Conservation (phyloP, 2,797 vertebrate genomes). For the Myiotriccus ornatus region DNA sequence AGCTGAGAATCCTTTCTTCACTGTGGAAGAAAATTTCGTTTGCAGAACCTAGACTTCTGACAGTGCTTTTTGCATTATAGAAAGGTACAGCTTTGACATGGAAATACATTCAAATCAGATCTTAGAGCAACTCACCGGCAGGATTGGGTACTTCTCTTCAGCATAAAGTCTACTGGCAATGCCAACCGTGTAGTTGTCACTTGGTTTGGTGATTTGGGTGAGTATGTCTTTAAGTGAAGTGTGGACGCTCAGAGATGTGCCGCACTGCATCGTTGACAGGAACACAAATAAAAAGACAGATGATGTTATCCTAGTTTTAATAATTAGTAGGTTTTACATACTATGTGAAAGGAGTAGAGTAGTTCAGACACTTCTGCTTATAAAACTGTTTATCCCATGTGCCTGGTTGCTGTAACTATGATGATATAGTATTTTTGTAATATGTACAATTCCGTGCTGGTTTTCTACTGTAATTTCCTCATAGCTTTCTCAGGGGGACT, state of each 20-base stretch:
- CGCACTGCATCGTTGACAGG: neutral
- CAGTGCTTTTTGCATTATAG: neutral
- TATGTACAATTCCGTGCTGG: neutral
- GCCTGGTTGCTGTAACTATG: neutral
- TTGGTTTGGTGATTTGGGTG: slow-evolving; percentile 74
- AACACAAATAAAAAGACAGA: neutral
- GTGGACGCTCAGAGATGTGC: neutral
- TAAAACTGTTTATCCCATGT: neutral
- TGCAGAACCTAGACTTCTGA: neutral
- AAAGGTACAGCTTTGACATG: neutral
- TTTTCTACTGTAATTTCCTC: neutral
- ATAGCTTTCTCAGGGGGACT: neutral
- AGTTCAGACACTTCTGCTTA: neutral
- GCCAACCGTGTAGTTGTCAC: slow-evolving; percentile 75
- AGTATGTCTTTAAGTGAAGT: slow-evolving; percentile 71
- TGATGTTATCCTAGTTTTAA: neutral
- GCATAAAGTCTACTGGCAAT: slow-evolving; percentile 84
- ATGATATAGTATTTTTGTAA: neutral
- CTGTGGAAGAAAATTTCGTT: neutral
- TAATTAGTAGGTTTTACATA: neutral
- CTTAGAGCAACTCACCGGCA: slow-evolving; percentile 72
- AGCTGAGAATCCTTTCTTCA: neutral
- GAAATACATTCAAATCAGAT: neutral
- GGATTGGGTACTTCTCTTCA: slow-evolving; percentile 79
- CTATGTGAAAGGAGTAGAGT: neutral